Evolutionary conservation across 2,113 vertebrate species (phyloP), one percentile per base, ranked within the genome.

Genomic region (Cranoglanis bouderius): DNA sequence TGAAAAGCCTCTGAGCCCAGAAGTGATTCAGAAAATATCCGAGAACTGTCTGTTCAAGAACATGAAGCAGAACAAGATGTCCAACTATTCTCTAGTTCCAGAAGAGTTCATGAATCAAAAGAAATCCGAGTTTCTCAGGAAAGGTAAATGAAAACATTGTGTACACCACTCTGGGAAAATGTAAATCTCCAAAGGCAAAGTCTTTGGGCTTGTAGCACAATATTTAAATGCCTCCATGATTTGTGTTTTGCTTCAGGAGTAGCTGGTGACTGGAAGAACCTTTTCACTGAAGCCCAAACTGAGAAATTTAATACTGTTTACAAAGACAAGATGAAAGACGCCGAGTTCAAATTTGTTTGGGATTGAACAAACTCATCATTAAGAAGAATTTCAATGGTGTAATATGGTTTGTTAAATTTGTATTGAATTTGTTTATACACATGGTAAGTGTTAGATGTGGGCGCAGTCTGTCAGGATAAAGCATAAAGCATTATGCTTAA

Each of bases 61-160:
- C 92, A 96, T 95, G 95, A 95, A 95, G 84, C 88, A 94, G 72
- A 95, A 96, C 92, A 91, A 90, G 26, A 95, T 94, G 95, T 95
- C 95, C 32, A 96, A 95, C 91, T 95, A 94, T 84, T 95, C 94
- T 7, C 2, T 86, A 21, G 94, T 95, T 38, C 92, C 94, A 26
- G 21, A 2, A 0, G 90, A 93, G 35, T 57, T 92, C 55, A 94
- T 95, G 92, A 87, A 96, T 90, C 92, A 91, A 86, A 93, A 87
- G 18, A 95, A 95, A 90, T 92, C 91, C 0, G 86, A 93, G 38
- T 96, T 96, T 88, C 88, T 96, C 32, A 92, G 95, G 29, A 96
- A 96, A 94, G 95, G 94, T 95, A 87, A 84, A 3, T 4, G 14
- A 43, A 5, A 67, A 67, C 19, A 26, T 2, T 82, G 13, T 35